Conservation (phyloP, 37 sponge, comb jelly and placozoan species). For the Theonella swinhoei region DNA sequence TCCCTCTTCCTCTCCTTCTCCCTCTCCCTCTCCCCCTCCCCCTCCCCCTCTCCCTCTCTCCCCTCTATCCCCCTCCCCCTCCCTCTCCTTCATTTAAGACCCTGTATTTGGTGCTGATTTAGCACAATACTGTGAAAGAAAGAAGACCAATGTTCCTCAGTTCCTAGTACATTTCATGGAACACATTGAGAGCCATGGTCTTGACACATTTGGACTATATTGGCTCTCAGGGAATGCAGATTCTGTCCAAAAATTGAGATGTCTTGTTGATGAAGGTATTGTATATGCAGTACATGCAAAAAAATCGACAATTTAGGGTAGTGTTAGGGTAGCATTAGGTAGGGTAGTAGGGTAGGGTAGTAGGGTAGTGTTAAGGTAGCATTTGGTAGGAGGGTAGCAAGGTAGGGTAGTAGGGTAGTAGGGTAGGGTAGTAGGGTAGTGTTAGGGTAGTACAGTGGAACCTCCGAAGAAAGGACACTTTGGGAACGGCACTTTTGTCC, state of each 20-base stretch:
- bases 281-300: too few relatives aligned
- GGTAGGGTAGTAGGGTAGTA: too few relatives aligned
- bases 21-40: neutral
- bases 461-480: too few relatives aligned
- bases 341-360: too few relatives aligned
- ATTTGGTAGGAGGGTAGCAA: too few relatives aligned
- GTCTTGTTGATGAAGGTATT: slow-evolving; percentile 83
- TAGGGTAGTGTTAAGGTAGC: too few relatives aligned
- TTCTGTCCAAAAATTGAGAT: slow-evolving; percentile 78
- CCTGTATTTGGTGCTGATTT: slow-evolving; percentile 85
- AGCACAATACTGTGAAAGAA: slow-evolving; percentile 54
- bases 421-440: too few relatives aligned
- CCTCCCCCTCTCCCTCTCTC: neutral
- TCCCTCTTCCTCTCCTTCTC: neutral
- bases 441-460: too few relatives aligned
- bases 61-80: too few relatives aligned
- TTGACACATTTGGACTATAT: slow-evolving; percentile 83
- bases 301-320: too few relatives aligned
- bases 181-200: slow-evolving; percentile 80
- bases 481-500: too few relatives aligned
- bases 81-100: slow-evolving; percentile 12
- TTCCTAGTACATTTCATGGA: slow-evolving; percentile 78
- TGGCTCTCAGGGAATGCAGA: slow-evolving; percentile 93
- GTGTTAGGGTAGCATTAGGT: too few relatives aligned
- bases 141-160: slow-evolving; percentile 62